These are phyloP conservation scores for Harpegnathos saltator DNA, from an alignment of 1,140 invertebrate species.

Conservation along the genomic window DNA sequence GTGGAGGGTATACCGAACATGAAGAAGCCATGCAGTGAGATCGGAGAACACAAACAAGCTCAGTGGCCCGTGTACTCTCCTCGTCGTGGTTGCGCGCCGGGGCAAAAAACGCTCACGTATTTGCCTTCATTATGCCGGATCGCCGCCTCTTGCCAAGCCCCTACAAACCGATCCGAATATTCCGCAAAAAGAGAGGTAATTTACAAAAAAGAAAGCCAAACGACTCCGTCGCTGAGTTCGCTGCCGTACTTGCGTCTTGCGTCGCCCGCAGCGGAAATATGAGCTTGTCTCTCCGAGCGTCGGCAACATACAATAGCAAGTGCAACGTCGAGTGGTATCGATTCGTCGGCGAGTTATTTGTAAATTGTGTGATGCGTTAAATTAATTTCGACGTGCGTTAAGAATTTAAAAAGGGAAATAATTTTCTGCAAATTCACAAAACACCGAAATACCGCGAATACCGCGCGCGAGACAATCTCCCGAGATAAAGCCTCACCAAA, in stretches of 20 bases:
- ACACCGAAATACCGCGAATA: too few species aligned
- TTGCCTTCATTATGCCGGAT: constrained; percentile 12
- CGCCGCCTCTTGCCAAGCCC: not conserved
- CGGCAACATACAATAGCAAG: too few species aligned
- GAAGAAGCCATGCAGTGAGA: constrained; percentile 36
- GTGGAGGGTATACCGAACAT: constrained; percentile 38
- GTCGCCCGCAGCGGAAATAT: too few species aligned
- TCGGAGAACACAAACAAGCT: constrained; percentile 33
- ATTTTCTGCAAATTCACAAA: too few species aligned
- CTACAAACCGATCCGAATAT: not conserved
- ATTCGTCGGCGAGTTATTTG: not conserved
- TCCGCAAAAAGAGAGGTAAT: not conserved
- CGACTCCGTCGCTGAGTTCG: not conserved
- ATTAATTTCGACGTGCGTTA: too few species aligned
- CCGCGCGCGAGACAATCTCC: too few species aligned
- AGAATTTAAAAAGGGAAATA: too few species aligned
- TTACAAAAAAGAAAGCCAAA: not conserved
- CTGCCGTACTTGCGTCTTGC: too few species aligned
- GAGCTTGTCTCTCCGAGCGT: too few species aligned
- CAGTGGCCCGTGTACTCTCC: not conserved
- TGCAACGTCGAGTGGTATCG: not conserved
- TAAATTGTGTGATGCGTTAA: too few species aligned
- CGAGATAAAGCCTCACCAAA: too few species aligned
- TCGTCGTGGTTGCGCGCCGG: constrained; percentile 58
- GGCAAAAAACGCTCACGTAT: constrained; percentile 24